phyloP scores from a whole-genome alignment of 2,113 vertebrate species.

The Rhabdornis inornatus region DNA sequence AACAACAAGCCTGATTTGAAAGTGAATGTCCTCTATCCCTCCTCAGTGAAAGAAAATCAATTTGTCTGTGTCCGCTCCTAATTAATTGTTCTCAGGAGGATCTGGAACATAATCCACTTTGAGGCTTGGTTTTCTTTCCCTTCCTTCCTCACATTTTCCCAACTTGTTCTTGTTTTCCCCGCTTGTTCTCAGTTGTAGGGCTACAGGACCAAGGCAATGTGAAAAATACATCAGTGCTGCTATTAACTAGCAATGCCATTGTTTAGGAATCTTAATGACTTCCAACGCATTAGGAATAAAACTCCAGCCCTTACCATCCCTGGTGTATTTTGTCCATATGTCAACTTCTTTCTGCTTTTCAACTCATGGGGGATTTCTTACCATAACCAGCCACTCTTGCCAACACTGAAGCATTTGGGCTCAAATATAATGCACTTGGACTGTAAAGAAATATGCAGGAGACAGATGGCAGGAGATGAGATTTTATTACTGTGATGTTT shows the following conservation, averaged over 20 bases:
- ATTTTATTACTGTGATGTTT: slow-evolving; percentile 38
- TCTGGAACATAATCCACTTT: slow-evolving; percentile 7
- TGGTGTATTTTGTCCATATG: slow-evolving; percentile 31
- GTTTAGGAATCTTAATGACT: not conserved
- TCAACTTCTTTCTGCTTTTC: slow-evolving; percentile 9
- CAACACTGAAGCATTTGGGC: slow-evolving; percentile 25
- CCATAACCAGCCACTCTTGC: not conserved
- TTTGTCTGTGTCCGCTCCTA: slow-evolving; percentile 16
- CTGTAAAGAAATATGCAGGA: slow-evolving; percentile 41
- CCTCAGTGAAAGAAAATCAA: slow-evolving; percentile 49
- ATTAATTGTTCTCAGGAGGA: slow-evolving; percentile 37
- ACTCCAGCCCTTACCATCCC: not conserved
- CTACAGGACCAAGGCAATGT: not conserved
- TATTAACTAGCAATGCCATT: not conserved
- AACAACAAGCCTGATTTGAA: slow-evolving; percentile 44
- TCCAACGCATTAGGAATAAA: not conserved
- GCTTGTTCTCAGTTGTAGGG: not conserved
- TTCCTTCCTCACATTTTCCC: not conserved
- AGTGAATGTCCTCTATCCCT: slow-evolving; percentile 23
- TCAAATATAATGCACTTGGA: slow-evolving; percentile 7
- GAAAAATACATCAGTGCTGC: not conserved
- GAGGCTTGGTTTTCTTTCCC: not conserved
- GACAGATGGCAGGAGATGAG: slow-evolving; percentile 50
- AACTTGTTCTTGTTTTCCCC: not conserved
- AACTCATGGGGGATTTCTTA: slow-evolving; percentile 8